Evolutionary conservation across 2,888 invertebrate species (phyloP), one percentile per base, ranked within the genome.

Genomic region (Blastobasis lacticolella): DNA sequence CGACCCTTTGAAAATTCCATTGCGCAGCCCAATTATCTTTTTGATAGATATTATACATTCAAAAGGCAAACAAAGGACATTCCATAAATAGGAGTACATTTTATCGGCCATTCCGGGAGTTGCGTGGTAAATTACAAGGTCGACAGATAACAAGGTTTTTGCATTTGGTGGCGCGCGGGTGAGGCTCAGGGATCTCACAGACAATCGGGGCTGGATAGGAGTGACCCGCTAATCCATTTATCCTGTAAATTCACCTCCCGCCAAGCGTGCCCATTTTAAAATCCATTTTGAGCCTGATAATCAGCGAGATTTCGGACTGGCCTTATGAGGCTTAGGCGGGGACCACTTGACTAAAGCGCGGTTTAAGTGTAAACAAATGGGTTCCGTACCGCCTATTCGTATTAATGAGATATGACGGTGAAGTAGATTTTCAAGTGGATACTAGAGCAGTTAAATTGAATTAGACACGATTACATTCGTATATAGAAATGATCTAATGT

Each of bases 161-260:
- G 76, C 83, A 80, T 82, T 74, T 77, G 75, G 66, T 68, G 57
- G 66, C 60, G 56, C 55, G 62, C 58, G 61, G 59, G 52, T 64
- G 58, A 57, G 60, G 57, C 58, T 63, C 71, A 66, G 74, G 71
- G 73, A 67, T 67, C 43, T 41, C 38, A 10, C 64, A 64, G 64
- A 73, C 66, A 70, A 71, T 71, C 65, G 63, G 61, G 67, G 58
- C 61, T 61, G 65, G 62, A 60, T 58, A 54, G 61, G 64, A 61
- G 67, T 64, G 66, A 73, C 71, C 75, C 70, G 69, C 67, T 78
- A 74, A 79, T 75, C 72, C 71, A 77, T 78, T 78, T 78, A 75
- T 72, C 69, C 66, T 75, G 74, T 73, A 65, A 67, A 73, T 66
- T 73, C 62, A 62, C 63, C 67, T 63, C 62, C 62, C 64, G 63